Base-by-base conservation (phyloP, 2,797 vertebrate species). In the Fringilla coelebs region DNA sequence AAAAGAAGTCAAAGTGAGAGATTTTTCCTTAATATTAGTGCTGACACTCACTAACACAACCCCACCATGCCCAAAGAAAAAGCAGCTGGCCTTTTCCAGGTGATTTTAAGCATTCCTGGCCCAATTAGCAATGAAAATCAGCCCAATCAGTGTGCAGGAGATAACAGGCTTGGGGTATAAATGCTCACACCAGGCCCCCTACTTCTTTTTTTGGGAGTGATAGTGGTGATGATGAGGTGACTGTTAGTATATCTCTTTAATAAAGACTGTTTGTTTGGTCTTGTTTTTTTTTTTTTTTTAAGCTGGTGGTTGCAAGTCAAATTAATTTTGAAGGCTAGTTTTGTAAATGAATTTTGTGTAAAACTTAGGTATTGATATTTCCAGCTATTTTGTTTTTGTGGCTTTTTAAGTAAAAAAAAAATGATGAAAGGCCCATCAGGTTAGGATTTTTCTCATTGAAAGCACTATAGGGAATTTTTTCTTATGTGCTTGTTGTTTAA, bases 1-100 rank as follows among this genome's bases (percentile, higher is more conserved):
- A 1, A 0, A 4, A 7, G 1, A 24, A 13, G 0, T 0, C 9
- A 19, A 40, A 5, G 0, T 6, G 1, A 0, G 0, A 2, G 0
- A 2, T 16, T 1, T 34, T 55, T 3, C 11, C 3, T 40, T 3
- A 3, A 1, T 4, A 5, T 0, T 1, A 32, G 1, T 43, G 8
- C 41, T 18, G 18, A 43, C 2, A 43, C 17, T 5, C 17, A 18
- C 41, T 43, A 43, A 18, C 17, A 43, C 8, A 54, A 12, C 8
- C 10, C 9, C 15, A 11, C 3, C 9, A 9, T 1, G 3, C 10
- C 3, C 3, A 46, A 16, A 2, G 0, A 4, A 34, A 2, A 60
- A 29, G 2, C 25, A 34, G 12, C 12, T 8, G 13, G 1, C 0
- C 2, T 19, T 70, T 20, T 43, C 26, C 55, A 25, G 66, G 21